These are phyloP conservation scores for Steinernema khuongi DNA, from an alignment of 1,140 invertebrate species.

Conservation along the genomic window DNA sequence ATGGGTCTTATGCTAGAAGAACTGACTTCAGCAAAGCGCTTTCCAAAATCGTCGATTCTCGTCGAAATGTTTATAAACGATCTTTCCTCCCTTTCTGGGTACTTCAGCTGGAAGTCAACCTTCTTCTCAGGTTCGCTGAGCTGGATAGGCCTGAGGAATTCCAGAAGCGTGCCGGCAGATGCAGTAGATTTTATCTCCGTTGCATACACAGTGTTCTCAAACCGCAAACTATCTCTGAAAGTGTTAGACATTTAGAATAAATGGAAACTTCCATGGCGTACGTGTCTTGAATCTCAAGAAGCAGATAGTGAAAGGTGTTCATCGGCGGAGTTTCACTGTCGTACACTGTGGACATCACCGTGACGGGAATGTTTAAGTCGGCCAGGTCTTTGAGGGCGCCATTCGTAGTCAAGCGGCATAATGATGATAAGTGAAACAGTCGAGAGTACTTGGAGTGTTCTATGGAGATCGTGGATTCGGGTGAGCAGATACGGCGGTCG, in stretches of 20 bases:
- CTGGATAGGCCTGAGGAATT: not conserved
- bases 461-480: not conserved
- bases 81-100: not conserved
- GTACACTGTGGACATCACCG: not conserved
- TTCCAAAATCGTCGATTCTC: not conserved
- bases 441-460: not conserved
- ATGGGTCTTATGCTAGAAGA: not conserved
- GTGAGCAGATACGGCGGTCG: not conserved
- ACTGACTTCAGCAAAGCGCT: constrained; percentile 3
- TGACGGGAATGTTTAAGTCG: not conserved
- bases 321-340: not conserved
- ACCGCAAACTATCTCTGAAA: not conserved
- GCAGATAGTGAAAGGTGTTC: not conserved
- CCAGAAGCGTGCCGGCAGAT: not conserved
- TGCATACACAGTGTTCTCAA: not conserved
- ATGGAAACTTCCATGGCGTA: constrained; percentile 1
- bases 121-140: not conserved
- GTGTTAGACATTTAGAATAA: not conserved
- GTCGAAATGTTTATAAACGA: not conserved
- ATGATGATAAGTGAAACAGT: not conserved
- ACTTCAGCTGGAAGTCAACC: not conserved
- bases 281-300: not conserved
- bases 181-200: not conserved
- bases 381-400: not conserved
- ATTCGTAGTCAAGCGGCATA: not conserved